Evolutionary conservation across 1,140 invertebrate genomes (phyloP), one percentile per base, ranked within the genome.

Genomic region (Bradysia coprophila): DNA sequence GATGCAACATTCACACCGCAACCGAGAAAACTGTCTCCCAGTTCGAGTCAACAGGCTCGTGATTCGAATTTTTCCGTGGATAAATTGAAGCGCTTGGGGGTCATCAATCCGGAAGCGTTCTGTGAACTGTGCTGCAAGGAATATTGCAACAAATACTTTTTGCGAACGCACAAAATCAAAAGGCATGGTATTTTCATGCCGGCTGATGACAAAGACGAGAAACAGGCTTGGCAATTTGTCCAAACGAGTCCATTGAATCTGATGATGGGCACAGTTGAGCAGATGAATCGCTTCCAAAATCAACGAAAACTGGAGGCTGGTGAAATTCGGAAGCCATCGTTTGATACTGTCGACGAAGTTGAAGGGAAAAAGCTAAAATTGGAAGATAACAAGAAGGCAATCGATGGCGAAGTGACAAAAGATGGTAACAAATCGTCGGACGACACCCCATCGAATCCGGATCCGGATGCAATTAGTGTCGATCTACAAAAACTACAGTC

Each of bases 81-180:
- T 38, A 75, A 75, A 18, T 60, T 87, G 10, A 68, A 76, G 3
- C 72, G 77, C 43, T 63, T 88, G 21, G 84, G 84, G 9, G 78
- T 90, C 1, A 76, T 84, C 46, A 86, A 87, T 59, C 75, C 81
- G 2, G 85, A 90, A 50, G 83, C 85, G 11, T 94, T 91, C 56
- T 95, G 90, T 62, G 88, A 93, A 53, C 75, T 93, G 37, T 96
- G 91, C 56, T 85, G 84, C 55, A 94, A 94, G 57, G 90, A 94
- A 64, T 89, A 93, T 59, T 87, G 84, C 60, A 95, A 94, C 57
- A 91, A 93, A 55, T 93, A 93, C 54, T 94, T 93, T 56, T 61
- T 96, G 16, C 72, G 85, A 22, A 91, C 87, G 15, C 91, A 96
- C 59, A 89, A 92, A 50, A 72, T 86, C 59, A 81, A 85, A 54